Conservation (phyloP, 2,888 invertebrate genomes). For the Caenorhabditis angaria region DNA sequence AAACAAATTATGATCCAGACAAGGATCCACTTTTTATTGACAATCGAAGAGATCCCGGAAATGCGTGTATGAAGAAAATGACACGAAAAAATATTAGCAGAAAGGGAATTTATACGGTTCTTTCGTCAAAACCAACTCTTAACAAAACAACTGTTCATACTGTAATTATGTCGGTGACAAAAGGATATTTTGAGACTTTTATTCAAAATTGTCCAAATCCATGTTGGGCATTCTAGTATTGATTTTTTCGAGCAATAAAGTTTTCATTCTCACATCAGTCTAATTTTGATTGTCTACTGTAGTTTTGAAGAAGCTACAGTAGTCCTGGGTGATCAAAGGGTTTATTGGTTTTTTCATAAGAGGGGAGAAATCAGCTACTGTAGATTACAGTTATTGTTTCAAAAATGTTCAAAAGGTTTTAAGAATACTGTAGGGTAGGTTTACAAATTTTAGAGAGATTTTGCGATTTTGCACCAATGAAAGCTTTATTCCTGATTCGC, state of each 20-base stretch:
- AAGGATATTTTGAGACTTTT: conserved; percentile 50
- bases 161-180: conserved; percentile 55
- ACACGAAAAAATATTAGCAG: conserved; percentile 69
- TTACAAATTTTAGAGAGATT: too few relatives aligned
- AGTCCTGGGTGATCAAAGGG: too few relatives aligned
- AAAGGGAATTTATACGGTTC: conserved; percentile 74
- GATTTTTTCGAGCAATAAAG: not conserved
- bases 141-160: conserved; percentile 62
- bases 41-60: conserved; percentile 76
- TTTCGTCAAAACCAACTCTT: conserved; percentile 54
- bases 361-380: too few relatives aligned
- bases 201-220: conserved; percentile 58
- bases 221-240: conserved; percentile 64
- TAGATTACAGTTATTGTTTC: too few relatives aligned
- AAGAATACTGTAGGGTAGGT: too few relatives aligned
- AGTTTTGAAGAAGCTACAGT: too few relatives aligned
- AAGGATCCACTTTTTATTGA: conserved; percentile 74
- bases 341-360: too few relatives aligned
- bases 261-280: too few relatives aligned
- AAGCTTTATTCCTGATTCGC: too few relatives aligned
- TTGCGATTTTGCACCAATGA: too few relatives aligned
- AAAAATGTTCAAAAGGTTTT: too few relatives aligned
- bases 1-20: conserved; percentile 65
- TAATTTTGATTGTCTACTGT: too few relatives aligned
- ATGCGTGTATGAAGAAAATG: conserved; percentile 74